Conservation (phyloP, 2,113 vertebrate species). For the Pseudorectes ferrugineus region DNA sequence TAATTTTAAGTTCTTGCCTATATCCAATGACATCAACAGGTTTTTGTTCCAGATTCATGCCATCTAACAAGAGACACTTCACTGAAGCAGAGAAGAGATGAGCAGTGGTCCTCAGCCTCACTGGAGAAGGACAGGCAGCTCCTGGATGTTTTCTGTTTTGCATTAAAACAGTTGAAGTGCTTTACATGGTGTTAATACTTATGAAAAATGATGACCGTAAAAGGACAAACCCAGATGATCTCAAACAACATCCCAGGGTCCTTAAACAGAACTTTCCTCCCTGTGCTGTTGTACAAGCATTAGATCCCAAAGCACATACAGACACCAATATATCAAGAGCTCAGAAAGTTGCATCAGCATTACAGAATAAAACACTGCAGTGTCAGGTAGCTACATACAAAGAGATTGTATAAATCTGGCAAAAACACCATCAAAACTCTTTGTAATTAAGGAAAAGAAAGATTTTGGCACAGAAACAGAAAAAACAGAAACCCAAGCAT, state of each 20-base stretch:
- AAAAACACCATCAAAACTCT: background rate
- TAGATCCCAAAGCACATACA: background rate
- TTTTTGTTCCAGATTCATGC: background rate
- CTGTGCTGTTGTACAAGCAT: background rate
- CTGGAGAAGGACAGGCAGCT: background rate
- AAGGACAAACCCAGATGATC: background rate
- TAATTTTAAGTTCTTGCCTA: slow-evolving; percentile 4
- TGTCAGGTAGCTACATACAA: background rate
- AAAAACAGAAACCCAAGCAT: background rate
- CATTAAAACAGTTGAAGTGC: background rate
- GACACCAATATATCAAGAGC: background rate
- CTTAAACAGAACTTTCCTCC: background rate
- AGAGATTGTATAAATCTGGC: background rate
- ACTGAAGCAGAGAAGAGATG: background rate
- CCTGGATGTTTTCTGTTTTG: background rate
- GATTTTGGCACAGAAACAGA: background rate
- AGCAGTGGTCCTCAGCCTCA: background rate
- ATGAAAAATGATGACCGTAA: background rate
- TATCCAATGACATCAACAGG: background rate
- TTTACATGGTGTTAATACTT: background rate
- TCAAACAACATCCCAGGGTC: background rate
- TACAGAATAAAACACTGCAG: background rate
- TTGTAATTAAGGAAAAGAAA: background rate
- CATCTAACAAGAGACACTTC: background rate
- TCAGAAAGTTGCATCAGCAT: background rate